Base-by-base conservation (phyloP, 2,797 vertebrate genomes). In the Eremophila alpestris region DNA sequence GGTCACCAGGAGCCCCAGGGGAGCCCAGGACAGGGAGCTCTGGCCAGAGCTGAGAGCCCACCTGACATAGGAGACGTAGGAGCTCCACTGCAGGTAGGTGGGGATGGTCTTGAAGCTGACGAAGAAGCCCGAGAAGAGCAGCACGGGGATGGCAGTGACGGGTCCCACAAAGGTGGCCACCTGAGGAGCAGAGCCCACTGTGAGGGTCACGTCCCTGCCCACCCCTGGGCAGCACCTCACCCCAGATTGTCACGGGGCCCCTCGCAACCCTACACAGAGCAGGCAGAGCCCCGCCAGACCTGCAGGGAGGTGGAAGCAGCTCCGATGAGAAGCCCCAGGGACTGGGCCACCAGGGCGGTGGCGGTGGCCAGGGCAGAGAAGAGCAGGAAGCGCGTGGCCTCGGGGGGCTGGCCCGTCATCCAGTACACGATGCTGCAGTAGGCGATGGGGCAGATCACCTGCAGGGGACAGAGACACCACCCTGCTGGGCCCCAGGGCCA, bases 21-120 rank as follows among this genome's bases (percentile, higher is more conserved):
- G 2, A 51, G 5, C 36, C 59, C 64, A 16, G 43, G 21, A 32
- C 64, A 36, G 18, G 23, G 24, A 38, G 49, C 38, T 43, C 20
- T 36, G 75, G 43, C 15, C 34, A 17, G 22, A 48, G 7, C 2
- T 3, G 2, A 19, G 9, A 6, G 43, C 97, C 29, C 89, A 99
- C 99, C 99, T 99, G 98, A 99, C 99, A 2, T 99, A 99, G 90
- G 99, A 99, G 74, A 99, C 97, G 11, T 99, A 99, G 69, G 99
- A 99, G 90, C 99, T 99, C 99, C 99, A 99, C 69, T 99, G 99
- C 71, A 99, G 97, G 97, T 99, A 99, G 80, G 99, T 99, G 56
- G 99, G 99, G 95, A 99, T 99, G 88, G 99, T 99, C 98, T 99
- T 99, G 97, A 99, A 99, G 96, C 99, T 99, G 95, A 99, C 99